Percentiles rank a stretch among this genome's conserved stretches.
These are phyloP conservation scores for Archivesica marissinica DNA, from an alignment of 1,140 invertebrate species.

Conservation along the genomic window DNA sequence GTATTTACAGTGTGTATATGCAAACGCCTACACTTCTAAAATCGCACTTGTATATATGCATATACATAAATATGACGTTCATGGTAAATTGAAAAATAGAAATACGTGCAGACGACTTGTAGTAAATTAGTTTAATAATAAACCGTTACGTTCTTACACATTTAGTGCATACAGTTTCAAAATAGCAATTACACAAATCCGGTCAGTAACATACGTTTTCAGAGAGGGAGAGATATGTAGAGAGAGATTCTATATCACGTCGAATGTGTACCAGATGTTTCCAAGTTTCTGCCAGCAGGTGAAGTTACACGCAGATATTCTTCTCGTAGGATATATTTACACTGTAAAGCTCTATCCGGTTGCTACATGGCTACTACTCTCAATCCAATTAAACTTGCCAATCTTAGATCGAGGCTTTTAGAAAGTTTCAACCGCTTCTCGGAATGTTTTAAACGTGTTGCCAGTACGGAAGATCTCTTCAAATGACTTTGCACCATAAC, in stretches of 20 bases:
- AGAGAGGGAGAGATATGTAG: slow-evolving; percentile 16
- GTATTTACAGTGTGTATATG: too few relatives aligned
- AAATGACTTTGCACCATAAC: slow-evolving; percentile 22
- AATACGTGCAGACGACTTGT: too few relatives aligned
- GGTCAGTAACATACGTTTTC: slow-evolving; percentile 47
- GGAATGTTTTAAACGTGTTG: not conserved
- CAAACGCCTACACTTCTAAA: too few relatives aligned
- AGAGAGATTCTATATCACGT: slow-evolving; percentile 31
- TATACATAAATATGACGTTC: too few relatives aligned
- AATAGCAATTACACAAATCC: slow-evolving; percentile 45
- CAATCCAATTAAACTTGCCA: slow-evolving; percentile 31
- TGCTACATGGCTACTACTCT: slow-evolving; percentile 19
- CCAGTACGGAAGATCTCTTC: not conserved
- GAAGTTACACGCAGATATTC: slow-evolving; percentile 48
- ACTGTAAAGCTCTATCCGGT: slow-evolving; percentile 27
- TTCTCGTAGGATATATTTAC: slow-evolving; percentile 34
- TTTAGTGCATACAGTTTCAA: not conserved
- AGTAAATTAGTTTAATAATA: too few relatives aligned
- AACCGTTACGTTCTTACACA: not conserved
- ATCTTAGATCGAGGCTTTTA: too few relatives aligned
- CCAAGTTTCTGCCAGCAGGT: slow-evolving; percentile 45
- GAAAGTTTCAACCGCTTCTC: too few relatives aligned
- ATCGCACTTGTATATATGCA: too few relatives aligned
- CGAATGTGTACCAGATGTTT: slow-evolving; percentile 60
- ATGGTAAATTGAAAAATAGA: too few relatives aligned